Conservation (phyloP, 2,888 invertebrate genomes). For the Rotaria macrura region DNA sequence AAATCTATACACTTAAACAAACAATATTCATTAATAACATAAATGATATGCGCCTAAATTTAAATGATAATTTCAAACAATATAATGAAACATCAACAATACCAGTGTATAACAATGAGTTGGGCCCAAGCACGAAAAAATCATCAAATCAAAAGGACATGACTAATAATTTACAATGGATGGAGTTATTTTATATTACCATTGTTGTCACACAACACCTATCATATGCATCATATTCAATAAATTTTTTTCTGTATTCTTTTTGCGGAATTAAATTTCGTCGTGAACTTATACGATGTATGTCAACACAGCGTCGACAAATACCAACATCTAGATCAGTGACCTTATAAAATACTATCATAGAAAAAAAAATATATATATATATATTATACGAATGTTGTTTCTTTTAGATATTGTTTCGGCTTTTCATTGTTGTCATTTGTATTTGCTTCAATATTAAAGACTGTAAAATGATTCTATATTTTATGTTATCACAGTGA, state of each 20-base stretch:
- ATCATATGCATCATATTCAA: slow-evolving; percentile 9
- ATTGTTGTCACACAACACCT: neutral
- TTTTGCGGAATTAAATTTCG: neutral
- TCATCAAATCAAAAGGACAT: neutral
- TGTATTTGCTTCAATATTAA: too few species aligned
- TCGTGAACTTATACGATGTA: neutral
- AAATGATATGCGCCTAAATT: neutral
- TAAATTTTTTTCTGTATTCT: neutral
- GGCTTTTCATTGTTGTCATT: neutral
- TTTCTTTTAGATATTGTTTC: neutral
- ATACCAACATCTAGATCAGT: neutral
- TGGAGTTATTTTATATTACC: neutral
- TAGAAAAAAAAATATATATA: neutral
- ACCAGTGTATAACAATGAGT: neutral
- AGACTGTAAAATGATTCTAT: too few species aligned
- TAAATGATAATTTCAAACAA: neutral
- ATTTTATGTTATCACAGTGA: too few species aligned
- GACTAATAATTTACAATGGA: neutral
- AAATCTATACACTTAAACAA: neutral
- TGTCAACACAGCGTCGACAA: neutral
- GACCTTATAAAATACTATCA: neutral
- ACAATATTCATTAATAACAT: neutral
- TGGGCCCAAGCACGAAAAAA: neutral
- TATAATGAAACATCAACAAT: neutral
- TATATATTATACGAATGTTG: neutral